Evolutionary conservation across 2,113 vertebrate species (phyloP).

Genomic region (Carassius gibelio): DNA sequence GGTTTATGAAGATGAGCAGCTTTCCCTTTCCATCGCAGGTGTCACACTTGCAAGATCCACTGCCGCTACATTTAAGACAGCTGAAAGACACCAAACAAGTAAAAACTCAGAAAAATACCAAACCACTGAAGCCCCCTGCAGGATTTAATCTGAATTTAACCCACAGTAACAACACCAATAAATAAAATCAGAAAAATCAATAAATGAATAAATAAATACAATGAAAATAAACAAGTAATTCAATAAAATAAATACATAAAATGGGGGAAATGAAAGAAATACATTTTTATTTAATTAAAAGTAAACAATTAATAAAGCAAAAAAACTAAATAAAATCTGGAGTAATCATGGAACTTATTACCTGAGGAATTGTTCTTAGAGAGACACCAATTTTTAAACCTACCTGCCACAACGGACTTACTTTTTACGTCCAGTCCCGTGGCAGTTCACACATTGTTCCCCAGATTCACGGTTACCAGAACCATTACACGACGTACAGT

Average conservation of each 20-base stretch:
- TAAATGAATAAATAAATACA: too few species aligned
- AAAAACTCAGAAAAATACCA: neutral
- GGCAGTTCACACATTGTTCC: slow-evolving; percentile 69
- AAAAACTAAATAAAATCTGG: too few species aligned
- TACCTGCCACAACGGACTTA: slow-evolving; percentile 46
- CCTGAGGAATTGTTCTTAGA: neutral
- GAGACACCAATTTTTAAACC: neutral
- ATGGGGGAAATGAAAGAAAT: too few species aligned
- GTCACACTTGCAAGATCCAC: slow-evolving; percentile 57
- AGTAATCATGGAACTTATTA: too few species aligned
- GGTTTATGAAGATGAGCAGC: slow-evolving; percentile 71
- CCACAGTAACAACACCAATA: too few species aligned
- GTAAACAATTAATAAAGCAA: neutral
- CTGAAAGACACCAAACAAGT: slow-evolving; percentile 59
- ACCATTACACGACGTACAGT: slow-evolving; percentile 78
- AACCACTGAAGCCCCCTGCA: neutral
- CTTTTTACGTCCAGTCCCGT: slow-evolving; percentile 72
- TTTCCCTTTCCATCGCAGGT: slow-evolving; percentile 69
- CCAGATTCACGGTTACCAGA: slow-evolving; percentile 56
- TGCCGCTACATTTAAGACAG: slow-evolving; percentile 63
- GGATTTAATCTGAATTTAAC: neutral
- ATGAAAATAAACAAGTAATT: too few species aligned
- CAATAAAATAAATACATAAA: too few species aligned
- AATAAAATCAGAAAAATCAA: too few species aligned
- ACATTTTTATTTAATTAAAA: too few species aligned